These are phyloP conservation scores for Grus americana DNA, from an alignment of 2,113 vertebrate species.

Conservation along the genomic window DNA sequence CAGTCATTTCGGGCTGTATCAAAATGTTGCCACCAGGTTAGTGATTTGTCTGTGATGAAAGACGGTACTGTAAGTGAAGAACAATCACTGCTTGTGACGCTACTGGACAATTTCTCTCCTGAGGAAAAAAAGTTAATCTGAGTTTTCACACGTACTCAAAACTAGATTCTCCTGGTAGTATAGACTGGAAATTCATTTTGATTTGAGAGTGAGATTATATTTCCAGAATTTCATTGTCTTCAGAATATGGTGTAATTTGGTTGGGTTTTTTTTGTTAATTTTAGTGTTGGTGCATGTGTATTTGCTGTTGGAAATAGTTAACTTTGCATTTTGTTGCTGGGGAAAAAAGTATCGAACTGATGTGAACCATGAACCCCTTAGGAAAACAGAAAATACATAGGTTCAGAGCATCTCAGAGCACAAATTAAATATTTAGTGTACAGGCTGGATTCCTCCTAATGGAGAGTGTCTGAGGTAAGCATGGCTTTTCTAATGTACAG, in stretches of 20 bases:
- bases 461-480: conserved; percentile 35
- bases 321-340: neutral
- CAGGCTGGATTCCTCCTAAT: conserved; percentile 19
- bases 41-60: neutral
- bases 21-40: neutral
- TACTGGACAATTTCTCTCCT: neutral
- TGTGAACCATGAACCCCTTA: conserved; percentile 1
- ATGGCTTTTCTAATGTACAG: neutral
- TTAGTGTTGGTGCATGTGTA: neutral
- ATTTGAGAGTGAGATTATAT: neutral
- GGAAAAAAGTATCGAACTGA: neutral
- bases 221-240: neutral
- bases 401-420: neutral
- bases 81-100: neutral
- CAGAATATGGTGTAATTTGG: neutral
- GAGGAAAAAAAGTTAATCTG: neutral
- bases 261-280: neutral
- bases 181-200: neutral
- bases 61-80: neutral
- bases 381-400: neutral
- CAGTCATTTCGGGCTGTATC: neutral
- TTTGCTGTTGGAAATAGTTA: neutral
- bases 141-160: neutral
- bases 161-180: neutral
- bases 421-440: conserved; percentile 48